These are phyloP conservation scores for Zaprionus inermis DNA, from an alignment of 1,140 invertebrate species.

Conservation along the genomic window DNA sequence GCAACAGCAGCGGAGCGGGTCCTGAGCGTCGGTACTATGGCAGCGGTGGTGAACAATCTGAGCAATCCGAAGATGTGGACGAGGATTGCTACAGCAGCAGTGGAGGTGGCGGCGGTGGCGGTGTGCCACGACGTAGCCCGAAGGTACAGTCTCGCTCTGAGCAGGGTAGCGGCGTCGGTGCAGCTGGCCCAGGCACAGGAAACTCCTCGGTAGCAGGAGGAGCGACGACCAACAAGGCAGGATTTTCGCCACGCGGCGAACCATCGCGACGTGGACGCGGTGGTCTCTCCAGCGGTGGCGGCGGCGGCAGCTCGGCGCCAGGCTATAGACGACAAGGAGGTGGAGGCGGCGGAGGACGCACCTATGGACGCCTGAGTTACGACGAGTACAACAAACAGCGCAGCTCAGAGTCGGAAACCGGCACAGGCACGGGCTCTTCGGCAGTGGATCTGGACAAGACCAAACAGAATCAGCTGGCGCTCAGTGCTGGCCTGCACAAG, in stretches of 20 bases:
- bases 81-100: conserved; percentile 71
- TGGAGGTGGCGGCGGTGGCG: conserved; percentile 36
- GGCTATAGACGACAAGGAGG: conserved; percentile 25
- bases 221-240: conserved; percentile 58
- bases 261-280: conserved; percentile 91
- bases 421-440: conserved; percentile 12
- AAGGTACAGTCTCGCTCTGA: conserved; percentile 62
- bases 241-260: conserved; percentile 92
- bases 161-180: conserved; percentile 24
- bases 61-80: conserved; percentile 78
- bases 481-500: conserved; percentile 87
- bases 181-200: conserved; percentile 9
- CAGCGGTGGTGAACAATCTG: conserved; percentile 67
- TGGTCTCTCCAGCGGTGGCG: conserved; percentile 77
- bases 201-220: conserved; percentile 15
- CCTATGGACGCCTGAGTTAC: conserved; percentile 86
- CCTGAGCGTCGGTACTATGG: conserved; percentile 61
- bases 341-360: conserved; percentile 35
- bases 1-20: conserved; percentile 40
- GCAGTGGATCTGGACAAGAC: conserved; percentile 87
- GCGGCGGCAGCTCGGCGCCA: conserved; percentile 7
- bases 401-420: conserved; percentile 70
- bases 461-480: conserved; percentile 88
- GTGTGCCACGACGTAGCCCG: conserved; percentile 62
- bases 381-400: conserved; percentile 83